Percentiles rank a stretch among this genome's conserved stretches.
Evolutionary conservation across 1,140 invertebrate genomes (phyloP).

Genomic region (Theocolax elegans): DNA sequence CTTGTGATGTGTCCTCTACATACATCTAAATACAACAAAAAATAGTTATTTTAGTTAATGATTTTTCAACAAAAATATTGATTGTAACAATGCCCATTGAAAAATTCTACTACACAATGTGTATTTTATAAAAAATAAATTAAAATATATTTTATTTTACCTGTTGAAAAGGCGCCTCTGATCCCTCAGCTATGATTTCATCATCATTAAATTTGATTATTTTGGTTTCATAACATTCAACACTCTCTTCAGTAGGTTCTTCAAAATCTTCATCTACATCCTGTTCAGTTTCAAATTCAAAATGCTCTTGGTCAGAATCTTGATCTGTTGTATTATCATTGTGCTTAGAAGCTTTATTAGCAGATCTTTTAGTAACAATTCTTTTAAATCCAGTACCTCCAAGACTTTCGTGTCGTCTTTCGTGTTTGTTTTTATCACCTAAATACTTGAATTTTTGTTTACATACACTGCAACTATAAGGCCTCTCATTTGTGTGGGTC

Average conservation of each 20-base stretch:
- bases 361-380: constrained; percentile 57
- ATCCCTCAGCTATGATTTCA: constrained; percentile 14
- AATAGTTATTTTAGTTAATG: too few species aligned
- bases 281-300: constrained; percentile 22
- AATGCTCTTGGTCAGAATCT: constrained; percentile 42
- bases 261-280: too few species aligned
- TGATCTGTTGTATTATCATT: constrained; percentile 21
- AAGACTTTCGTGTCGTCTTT: constrained; percentile 62
- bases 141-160: constrained; percentile 16
- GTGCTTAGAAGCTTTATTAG: constrained; percentile 42
- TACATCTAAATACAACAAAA: constrained; percentile 37
- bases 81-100: too few species aligned
- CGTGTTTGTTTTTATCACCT: constrained; percentile 73
- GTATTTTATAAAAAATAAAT: background rate
- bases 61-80: too few species aligned
- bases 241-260: too few species aligned
- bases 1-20: constrained; percentile 46
- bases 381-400: constrained; percentile 64
- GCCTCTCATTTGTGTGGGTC: constrained; percentile 97
- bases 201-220: constrained; percentile 18
- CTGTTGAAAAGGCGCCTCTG: constrained; percentile 12
- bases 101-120: background rate
- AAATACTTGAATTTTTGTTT: constrained; percentile 96
- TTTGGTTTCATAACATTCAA: constrained; percentile 16
- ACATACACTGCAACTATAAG: constrained; percentile 97